A percentile compares a stretch with the other conserved stretches of the same genome.
Conservation (phyloP, 2,797 vertebrate species). For the Pseudomugil tenellus region DNA sequence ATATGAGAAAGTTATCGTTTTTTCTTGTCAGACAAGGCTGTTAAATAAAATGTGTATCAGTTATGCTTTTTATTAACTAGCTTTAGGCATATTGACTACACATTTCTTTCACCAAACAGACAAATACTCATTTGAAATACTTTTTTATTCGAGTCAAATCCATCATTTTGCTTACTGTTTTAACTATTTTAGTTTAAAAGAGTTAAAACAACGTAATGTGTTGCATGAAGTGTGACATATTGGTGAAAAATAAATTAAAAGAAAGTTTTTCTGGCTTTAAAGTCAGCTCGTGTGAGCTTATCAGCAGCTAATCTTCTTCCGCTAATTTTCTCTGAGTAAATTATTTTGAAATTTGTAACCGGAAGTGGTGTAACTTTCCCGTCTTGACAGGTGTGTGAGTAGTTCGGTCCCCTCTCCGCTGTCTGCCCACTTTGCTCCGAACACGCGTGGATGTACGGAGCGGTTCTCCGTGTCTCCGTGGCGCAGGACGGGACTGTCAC, state of each 20-base stretch:
- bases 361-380: slow-evolving; percentile 7
- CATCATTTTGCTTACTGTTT: too few species aligned
- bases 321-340: not conserved
- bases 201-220: not conserved
- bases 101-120: too few species aligned
- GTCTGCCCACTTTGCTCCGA: slow-evolving; percentile 40
- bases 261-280: not conserved
- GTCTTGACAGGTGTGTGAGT: slow-evolving; percentile 36
- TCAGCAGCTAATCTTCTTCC: not conserved
- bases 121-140: too few species aligned
- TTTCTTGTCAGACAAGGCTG: too few species aligned
- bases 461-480: slow-evolving; percentile 49
- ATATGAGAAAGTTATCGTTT: too few species aligned
- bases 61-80: too few species aligned
- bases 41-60: too few species aligned
- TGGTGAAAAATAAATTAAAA: too few species aligned
- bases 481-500: slow-evolving; percentile 61
- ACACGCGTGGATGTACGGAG: slow-evolving; percentile 50
- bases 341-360: slow-evolving; percentile 51
- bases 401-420: slow-evolving; percentile 40
- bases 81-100: too few species aligned
- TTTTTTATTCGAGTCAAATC: too few species aligned
- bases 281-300: not conserved
- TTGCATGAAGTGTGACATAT: not conserved
- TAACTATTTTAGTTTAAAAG: too few species aligned